A percentile compares a stretch with the other conserved stretches of the same genome.
Conservation (phyloP, 2,888 invertebrate species). For the Blomia tropicalis region DNA sequence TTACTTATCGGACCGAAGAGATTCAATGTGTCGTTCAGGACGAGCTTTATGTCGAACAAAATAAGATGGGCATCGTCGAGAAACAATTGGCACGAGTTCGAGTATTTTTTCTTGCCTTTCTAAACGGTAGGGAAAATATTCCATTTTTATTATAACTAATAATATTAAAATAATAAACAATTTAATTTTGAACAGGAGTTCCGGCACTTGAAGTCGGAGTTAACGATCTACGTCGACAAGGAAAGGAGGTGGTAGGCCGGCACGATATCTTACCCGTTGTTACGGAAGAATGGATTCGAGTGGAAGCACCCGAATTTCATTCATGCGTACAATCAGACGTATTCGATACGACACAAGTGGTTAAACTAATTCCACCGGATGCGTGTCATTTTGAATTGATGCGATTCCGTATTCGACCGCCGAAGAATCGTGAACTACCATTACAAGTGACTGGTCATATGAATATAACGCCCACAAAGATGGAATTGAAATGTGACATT, state of each 20-base stretch:
- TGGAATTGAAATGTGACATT: slow-evolving; percentile 85
- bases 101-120: slow-evolving; percentile 84
- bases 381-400: slow-evolving; percentile 92
- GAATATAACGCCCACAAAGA: slow-evolving; percentile 42
- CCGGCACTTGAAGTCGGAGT: slow-evolving; percentile 91
- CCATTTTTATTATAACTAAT: background rate
- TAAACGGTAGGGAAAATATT: slow-evolving; percentile 39
- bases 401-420: slow-evolving; percentile 84
- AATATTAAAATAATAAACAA: background rate
- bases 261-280: slow-evolving; percentile 97
- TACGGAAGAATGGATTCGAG: slow-evolving; percentile 96
- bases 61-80: slow-evolving; percentile 59
- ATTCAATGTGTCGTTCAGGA: slow-evolving; percentile 85
- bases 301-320: slow-evolving; percentile 87
- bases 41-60: slow-evolving; percentile 66
- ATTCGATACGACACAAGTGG: slow-evolving; percentile 44
- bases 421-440: slow-evolving; percentile 87
- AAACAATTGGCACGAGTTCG: slow-evolving; percentile 87
- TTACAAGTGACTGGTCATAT: slow-evolving; percentile 54
- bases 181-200: slow-evolving; percentile 44
- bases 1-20: slow-evolving; percentile 88
- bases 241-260: slow-evolving; percentile 94
- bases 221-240: slow-evolving; percentile 91
- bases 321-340: slow-evolving; percentile 77
- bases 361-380: slow-evolving; percentile 75